Conservation (phyloP, 2,888 invertebrate genomes). For the Orthosia cruda region DNA sequence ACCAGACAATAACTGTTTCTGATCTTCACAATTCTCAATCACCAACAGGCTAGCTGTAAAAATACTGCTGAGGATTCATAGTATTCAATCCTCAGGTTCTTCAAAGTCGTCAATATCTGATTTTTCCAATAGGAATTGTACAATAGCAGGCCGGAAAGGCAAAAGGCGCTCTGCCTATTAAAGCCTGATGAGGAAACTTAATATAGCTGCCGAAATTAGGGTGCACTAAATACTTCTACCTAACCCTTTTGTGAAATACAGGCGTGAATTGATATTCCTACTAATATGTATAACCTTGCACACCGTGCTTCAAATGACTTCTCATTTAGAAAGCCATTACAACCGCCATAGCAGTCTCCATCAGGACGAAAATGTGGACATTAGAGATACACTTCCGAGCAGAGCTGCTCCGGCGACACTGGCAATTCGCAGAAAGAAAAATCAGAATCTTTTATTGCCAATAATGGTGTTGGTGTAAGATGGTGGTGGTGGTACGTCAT, state of each 20-base stretch:
- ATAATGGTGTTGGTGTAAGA: too few species aligned
- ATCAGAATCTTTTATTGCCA: too few species aligned
- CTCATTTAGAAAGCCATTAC: slow-evolving; percentile 27
- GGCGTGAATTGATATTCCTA: too few species aligned
- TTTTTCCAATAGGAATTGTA: not conserved
- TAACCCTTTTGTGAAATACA: not conserved
- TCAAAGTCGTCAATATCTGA: too few species aligned
- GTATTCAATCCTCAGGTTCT: too few species aligned
- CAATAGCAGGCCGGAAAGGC: not conserved
- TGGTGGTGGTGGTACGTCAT: too few species aligned
- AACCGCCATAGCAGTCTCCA: slow-evolving; percentile 6
- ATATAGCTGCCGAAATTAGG: not conserved
- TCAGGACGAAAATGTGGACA: slow-evolving; percentile 29
- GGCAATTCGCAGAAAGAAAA: too few species aligned
- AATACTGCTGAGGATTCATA: not conserved
- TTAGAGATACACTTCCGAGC: slow-evolving; percentile 3
- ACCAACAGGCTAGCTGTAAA: not conserved
- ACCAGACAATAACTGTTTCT: not conserved
- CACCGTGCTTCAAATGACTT: slow-evolving; percentile 5
- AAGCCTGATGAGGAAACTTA: not conserved
- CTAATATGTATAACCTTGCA: not conserved
- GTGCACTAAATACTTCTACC: not conserved
- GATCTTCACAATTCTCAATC: not conserved
- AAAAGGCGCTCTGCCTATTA: not conserved
- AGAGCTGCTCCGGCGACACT: too few species aligned